Evolutionary conservation across 2,113 vertebrate species (phyloP).

Genomic region (Diadophis punctatus): DNA sequence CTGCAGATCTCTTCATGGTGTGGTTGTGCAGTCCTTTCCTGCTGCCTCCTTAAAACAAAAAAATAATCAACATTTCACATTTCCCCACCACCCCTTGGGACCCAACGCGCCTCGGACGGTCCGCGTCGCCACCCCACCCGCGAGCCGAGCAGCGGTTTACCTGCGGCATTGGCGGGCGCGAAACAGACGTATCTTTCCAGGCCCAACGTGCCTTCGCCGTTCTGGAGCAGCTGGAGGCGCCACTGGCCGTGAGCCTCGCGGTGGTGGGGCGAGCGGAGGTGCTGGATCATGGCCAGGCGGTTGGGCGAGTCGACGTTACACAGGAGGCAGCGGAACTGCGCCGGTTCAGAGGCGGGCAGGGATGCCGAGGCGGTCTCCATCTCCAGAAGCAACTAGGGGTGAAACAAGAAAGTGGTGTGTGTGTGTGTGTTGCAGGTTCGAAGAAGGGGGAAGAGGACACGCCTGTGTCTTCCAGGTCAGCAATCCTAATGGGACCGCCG

Average conservation of each 20-base stretch:
- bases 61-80: neutral
- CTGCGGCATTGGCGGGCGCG: conserved; percentile 25
- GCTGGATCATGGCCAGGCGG: conserved; percentile 58
- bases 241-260: conserved; percentile 59
- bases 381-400: conserved; percentile 61
- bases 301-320: conserved; percentile 53
- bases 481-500: neutral
- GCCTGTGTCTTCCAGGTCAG: neutral
- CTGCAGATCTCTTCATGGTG: too few relatives aligned
- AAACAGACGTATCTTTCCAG: conserved; percentile 64
- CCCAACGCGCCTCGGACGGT: neutral
- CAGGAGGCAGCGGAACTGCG: conserved; percentile 60
- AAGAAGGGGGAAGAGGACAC: too few relatives aligned
- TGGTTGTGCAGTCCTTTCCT: neutral
- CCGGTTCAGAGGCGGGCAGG: conserved; percentile 23
- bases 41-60: too few relatives aligned
- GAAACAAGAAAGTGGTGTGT: neutral
- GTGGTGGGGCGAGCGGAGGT: conserved; percentile 60
- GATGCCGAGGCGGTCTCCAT: conserved; percentile 47
- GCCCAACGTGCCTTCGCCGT: conserved; percentile 47
- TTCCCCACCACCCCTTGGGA: neutral
- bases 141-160: neutral
- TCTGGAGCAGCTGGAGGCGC: conserved; percentile 60
- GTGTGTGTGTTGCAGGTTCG: too few relatives aligned
- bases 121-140: too few relatives aligned